Percentiles rank a stretch among this genome's conserved stretches.
Conservation (phyloP, 2,888 invertebrate species). For the Brenthis ino region DNA sequence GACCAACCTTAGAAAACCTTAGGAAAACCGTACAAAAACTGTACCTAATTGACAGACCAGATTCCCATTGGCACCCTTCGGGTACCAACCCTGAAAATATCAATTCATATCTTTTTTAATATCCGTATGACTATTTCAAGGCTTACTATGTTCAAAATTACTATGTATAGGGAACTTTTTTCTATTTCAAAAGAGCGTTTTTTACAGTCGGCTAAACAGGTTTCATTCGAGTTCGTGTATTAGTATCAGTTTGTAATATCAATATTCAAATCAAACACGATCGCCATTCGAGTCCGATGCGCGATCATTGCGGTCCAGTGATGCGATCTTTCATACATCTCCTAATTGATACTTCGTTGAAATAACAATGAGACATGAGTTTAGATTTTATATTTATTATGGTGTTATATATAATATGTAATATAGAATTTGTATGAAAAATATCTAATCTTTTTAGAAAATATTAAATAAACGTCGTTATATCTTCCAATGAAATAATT, state of each 20-base stretch:
- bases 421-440: no score
- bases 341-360: slow-evolving; percentile 15
- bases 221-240: slow-evolving; percentile 10
- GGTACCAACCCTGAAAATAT: no score
- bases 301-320: slow-evolving; percentile 11
- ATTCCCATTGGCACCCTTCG: no score
- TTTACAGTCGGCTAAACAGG: slow-evolving; percentile 14
- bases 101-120: neutral
- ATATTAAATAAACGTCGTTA: no score
- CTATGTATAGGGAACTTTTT: slow-evolving; percentile 7
- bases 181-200: slow-evolving; percentile 16
- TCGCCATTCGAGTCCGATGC: slow-evolving; percentile 8
- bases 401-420: neutral
- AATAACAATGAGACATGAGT: neutral
- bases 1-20: no score
- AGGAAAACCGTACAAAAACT: no score
- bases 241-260: slow-evolving; percentile 10
- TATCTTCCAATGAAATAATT: no score
- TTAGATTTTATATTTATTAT: slow-evolving; percentile 11
- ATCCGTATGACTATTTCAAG: neutral
- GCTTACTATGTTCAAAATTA: neutral
- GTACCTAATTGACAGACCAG: no score
- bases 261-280: slow-evolving; percentile 10
- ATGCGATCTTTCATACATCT: slow-evolving; percentile 10
- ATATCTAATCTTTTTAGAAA: no score